Conservation (phyloP, 2,113 vertebrate species). For the Himantopus leucocephalus region DNA sequence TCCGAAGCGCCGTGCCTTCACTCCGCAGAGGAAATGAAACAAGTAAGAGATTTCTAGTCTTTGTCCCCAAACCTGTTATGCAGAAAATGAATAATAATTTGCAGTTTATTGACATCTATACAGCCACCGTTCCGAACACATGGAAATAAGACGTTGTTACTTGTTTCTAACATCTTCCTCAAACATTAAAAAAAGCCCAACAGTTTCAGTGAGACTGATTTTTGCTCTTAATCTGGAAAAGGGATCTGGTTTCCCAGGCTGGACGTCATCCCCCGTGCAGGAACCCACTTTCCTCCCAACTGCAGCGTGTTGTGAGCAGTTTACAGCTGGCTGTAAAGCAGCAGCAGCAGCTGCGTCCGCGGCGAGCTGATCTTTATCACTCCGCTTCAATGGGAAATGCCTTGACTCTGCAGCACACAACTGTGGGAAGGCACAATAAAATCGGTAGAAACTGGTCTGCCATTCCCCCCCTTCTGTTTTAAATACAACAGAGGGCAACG, state of each 20-base stretch:
- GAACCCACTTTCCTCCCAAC: not conserved
- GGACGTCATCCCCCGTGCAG: not conserved
- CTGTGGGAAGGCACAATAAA: constrained; percentile 46
- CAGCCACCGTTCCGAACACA: rapidly evolving
- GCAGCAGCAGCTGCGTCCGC: not conserved
- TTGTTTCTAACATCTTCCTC: not conserved
- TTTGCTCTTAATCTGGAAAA: not conserved
- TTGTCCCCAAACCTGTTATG: not conserved
- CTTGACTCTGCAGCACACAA: not conserved
- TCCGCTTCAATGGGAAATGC: not conserved
- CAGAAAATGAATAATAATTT: not conserved
- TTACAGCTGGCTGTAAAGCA: constrained; percentile 13
- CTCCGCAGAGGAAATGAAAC: not conserved
- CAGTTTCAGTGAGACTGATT: not conserved
- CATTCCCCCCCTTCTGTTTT: not conserved
- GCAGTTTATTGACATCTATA: not conserved
- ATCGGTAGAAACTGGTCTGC: not conserved
- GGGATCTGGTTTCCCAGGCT: not conserved
- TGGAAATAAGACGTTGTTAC: not conserved
- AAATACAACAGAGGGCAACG: not conserved
- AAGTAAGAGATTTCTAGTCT: constrained; percentile 14
- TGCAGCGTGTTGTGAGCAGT: not conserved
- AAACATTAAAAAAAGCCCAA: not conserved
- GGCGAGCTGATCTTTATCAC: constrained; percentile 12
- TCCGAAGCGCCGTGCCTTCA: not conserved